Base-by-base conservation (phyloP, 2,113 vertebrate species). In the Dermatemys mawii region DNA sequence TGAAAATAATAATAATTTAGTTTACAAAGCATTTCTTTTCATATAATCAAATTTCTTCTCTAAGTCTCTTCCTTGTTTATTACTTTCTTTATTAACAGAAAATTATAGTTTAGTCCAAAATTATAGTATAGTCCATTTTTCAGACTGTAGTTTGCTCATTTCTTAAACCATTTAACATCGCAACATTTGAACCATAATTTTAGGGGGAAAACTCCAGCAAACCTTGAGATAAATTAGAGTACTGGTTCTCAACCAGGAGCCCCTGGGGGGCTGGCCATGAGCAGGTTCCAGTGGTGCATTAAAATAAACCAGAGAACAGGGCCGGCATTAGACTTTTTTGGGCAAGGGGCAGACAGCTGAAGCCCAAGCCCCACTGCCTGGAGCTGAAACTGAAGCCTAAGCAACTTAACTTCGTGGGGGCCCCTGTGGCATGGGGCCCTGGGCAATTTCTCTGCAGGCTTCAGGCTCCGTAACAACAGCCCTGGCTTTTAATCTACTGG, bases 1-100 rank as follows among this genome's bases (percentile, higher is more conserved):
- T 63, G 80, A n/a, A 73, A 87, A 27, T 57, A 49, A 57, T 51
- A 48, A 90, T 41, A 78, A 84, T 90, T 87, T 53, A 63, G 81
- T 78, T 96, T 89, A 63, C 90, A 95, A 96, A 81, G 48, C 86
- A 17, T 83, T n/a, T 19, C 26, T 67, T 19, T 48, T 78, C 12
- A 1, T 55, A n/a, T 89, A 94, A 95, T 83, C 70, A 26, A 57
- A 70, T 48, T 11, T 84, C 6, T 90, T 49, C 67, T 67, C 73
- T 73, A 78, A 78, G 80, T 80, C 11, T 67, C 54, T 60, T 75
- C 41, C 54, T n/a, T 89, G 67, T 41, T 54, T 51, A 86, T 95
- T 81, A 83, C 67, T 60, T 41, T 85, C 27, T 54, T 84, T 4
- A 27, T 48, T 76, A 88, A 90, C n/a, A 92, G 41, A 86, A 95